Evolutionary conservation across 1,140 invertebrate species (phyloP).

Genomic region (Harlomillsia oculata): DNA sequence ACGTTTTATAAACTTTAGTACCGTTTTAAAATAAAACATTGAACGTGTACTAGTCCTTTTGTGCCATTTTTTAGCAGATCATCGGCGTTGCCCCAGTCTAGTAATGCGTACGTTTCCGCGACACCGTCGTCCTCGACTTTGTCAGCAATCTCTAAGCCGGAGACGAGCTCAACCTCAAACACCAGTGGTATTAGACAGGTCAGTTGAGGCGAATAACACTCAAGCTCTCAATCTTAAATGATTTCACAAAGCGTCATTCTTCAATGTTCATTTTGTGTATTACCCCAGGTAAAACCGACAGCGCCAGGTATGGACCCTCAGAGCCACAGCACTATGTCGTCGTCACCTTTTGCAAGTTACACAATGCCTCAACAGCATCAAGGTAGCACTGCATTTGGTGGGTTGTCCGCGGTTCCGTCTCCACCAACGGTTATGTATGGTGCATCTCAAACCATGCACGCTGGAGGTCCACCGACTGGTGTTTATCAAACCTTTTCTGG

Average conservation of each 20-base stretch:
- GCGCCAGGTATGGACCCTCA: slow-evolving; percentile 6
- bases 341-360: background rate
- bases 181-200: slow-evolving; percentile 8
- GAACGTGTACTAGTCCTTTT: too few species aligned
- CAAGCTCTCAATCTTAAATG: background rate
- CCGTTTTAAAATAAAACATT: too few species aligned
- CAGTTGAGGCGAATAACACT: background rate
- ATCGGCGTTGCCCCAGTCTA: slow-evolving; percentile 9
- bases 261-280: background rate
- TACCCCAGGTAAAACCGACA: background rate
- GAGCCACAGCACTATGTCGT: slow-evolving; percentile 3
- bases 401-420: slow-evolving; percentile 17
- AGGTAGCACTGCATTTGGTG: slow-evolving; percentile 14
- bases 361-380: slow-evolving; percentile 12
- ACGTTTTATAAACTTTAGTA: too few species aligned
- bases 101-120: slow-evolving; percentile 20
- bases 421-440: slow-evolving; percentile 27
- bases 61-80: too few species aligned
- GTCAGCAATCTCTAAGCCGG: slow-evolving; percentile 30
- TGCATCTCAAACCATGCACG: slow-evolving; percentile 3
- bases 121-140: slow-evolving; percentile 2
- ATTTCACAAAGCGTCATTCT: background rate
- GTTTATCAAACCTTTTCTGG: slow-evolving; percentile 21
- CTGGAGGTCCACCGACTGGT: background rate
- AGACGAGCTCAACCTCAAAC: slow-evolving; percentile 27